These are phyloP conservation scores for Drosophila picticornis DNA, from an alignment of 2,888 invertebrate species.

Conservation along the genomic window DNA sequence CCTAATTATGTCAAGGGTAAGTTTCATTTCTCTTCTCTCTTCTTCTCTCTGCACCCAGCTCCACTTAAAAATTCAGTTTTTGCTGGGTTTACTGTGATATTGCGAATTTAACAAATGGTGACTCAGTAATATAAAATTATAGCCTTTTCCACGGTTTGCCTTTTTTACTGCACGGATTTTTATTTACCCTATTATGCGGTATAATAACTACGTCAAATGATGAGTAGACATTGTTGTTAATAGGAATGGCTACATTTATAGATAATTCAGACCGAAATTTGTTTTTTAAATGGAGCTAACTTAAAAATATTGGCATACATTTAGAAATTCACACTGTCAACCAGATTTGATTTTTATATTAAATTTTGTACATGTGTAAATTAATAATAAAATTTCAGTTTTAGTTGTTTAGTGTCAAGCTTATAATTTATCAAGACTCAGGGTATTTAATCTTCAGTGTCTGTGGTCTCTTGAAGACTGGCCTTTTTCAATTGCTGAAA, in stretches of 20 bases:
- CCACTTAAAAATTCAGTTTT: constrained; percentile 8
- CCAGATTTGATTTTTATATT: neutral
- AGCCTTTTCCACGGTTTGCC: constrained; percentile 18
- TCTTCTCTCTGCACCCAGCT: constrained; percentile 10
- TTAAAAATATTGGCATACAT: neutral
- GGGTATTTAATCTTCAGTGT: constrained; percentile 12
- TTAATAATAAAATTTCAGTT: neutral
- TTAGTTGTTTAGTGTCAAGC: neutral
- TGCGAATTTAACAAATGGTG: constrained; percentile 16
- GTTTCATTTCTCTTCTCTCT: constrained; percentile 30
- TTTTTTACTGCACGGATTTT: constrained; percentile 41
- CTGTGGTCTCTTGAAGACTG: constrained; percentile 12
- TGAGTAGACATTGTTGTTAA: neutral
- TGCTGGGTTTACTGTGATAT: constrained; percentile 4
- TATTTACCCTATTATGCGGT: neutral
- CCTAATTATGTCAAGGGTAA: constrained; percentile 92
- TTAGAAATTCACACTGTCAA: neutral
- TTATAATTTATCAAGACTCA: neutral
- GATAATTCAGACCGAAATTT: neutral
- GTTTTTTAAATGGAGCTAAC: neutral
- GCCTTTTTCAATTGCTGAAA: constrained; percentile 38
- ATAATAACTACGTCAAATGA: neutral
- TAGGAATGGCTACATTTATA: neutral
- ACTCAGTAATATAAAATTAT: constrained; percentile 40
- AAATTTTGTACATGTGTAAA: neutral